These are phyloP conservation scores for Tiliacea aurago DNA, from an alignment of 2,888 invertebrate species.

Conservation along the genomic window DNA sequence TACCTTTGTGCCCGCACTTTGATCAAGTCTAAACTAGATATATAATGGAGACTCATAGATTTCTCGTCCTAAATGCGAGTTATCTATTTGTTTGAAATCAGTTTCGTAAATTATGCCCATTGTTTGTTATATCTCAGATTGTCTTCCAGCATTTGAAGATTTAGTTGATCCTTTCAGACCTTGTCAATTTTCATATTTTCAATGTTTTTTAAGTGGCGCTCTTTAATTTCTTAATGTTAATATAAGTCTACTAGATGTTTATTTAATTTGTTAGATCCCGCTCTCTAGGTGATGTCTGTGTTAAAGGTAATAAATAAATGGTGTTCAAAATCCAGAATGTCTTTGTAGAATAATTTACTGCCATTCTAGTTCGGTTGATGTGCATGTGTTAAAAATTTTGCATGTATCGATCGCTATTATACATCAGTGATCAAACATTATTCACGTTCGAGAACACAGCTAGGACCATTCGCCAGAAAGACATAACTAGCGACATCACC, in stretches of 20 bases:
- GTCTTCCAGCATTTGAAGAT: conserved; percentile 15
- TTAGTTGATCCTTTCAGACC: background rate
- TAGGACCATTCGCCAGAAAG: conserved; percentile 69
- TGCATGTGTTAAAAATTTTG: conserved; percentile 79
- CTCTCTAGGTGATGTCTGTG: conserved; percentile 76
- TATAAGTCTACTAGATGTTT: conserved; percentile 63
- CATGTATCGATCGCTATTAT: conserved; percentile 75
- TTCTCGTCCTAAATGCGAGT: conserved; percentile 28
- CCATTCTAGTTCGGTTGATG: conserved; percentile 70
- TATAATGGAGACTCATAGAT: conserved; percentile 42
- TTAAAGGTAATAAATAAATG: conserved; percentile 76
- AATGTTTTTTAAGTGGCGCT: conserved; percentile 64
- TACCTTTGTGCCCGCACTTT: conserved; percentile 68
- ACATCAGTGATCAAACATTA: conserved; percentile 67
- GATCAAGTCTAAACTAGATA: conserved; percentile 51
- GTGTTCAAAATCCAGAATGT: conserved; percentile 65
- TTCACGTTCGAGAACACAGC: conserved; percentile 69
- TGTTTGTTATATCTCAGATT: conserved; percentile 26
- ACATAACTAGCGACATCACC: conserved; percentile 72
- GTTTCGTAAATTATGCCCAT: conserved; percentile 31
- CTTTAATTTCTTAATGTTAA: conserved; percentile 57
- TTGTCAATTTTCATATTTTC: background rate
- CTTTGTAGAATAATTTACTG: conserved; percentile 70
- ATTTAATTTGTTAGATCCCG: conserved; percentile 72
- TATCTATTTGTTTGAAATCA: conserved; percentile 47